Evolutionary conservation across 1,140 invertebrate genomes (phyloP), one percentile per base, ranked within the genome.

Genomic region (honey bee (Apis mellifera)): DNA sequence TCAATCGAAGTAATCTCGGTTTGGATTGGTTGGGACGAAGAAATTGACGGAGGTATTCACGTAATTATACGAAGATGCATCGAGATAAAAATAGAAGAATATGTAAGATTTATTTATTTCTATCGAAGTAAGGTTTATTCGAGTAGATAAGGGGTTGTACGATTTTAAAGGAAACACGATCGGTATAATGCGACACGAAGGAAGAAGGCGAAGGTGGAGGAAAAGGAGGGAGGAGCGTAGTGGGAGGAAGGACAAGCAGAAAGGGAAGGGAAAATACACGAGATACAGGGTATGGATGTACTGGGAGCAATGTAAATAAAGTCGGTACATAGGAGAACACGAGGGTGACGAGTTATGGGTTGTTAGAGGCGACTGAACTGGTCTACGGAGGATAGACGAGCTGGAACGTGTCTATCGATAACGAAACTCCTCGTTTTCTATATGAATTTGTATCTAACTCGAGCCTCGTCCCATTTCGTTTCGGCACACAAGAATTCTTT

Each of bases 321-420:
- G 70, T 42, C 26, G 54, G 70, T 72, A 72, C 70, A 72, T 32
- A 23, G 54, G 70, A 21, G 70, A 72, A 72, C 70, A 72, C 54
- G 54, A 57, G 70, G 70, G 70, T 72, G 70, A 72, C 50, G 70
- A 72, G 70, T 72, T 72, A 72, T 72, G 70, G 70, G 70, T 72
- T 72, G 70, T 72, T 72, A 57, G 26, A 26, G 70, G 23, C 70
- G 70, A 57, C 54, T 57, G 55, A 72, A 57, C 70, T 72, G 70
- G 54, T 72, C 54, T 72, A 57, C 70, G 48, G 48, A 15, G 48
- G n/a, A 69, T 69, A 69, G 48, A 72, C 70, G 54, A 72, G 19
- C 13, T n/a, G 12, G 12, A 15, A 42, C 54, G 26, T 57, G 1
- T 21, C 19, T 21, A 17, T 42, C 26, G 26, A 57, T 57, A 26